Evolutionary conservation across 2,113 vertebrate genomes (phyloP).

Genomic region (Phalacrocorax brasilianus): DNA sequence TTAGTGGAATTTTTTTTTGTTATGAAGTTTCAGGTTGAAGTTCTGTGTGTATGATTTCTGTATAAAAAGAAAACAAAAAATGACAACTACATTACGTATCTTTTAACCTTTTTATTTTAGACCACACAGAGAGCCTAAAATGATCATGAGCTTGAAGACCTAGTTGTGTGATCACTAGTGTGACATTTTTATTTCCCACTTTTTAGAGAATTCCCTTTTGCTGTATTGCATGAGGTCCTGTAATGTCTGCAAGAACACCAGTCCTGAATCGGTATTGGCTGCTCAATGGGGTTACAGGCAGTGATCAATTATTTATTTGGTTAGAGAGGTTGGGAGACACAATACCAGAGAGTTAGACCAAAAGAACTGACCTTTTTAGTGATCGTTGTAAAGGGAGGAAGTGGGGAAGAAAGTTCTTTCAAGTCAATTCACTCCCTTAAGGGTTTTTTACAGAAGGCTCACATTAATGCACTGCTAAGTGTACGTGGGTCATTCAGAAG

Average conservation of each 20-base stretch:
- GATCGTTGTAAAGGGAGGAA: not conserved
- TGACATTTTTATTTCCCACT: slow-evolving; percentile 38
- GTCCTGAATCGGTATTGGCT: not conserved
- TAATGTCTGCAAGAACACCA: slow-evolving; percentile 23
- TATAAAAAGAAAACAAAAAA: slow-evolving; percentile 70
- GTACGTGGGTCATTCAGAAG: not conserved
- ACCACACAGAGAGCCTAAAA: slow-evolving; percentile 42
- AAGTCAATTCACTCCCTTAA: not conserved
- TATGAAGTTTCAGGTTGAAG: slow-evolving; percentile 76
- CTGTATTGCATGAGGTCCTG: slow-evolving; percentile 49
- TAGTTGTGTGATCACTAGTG: slow-evolving; percentile 26
- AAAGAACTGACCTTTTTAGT: not conserved
- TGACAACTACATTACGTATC: slow-evolving; percentile 48
- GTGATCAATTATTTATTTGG: not conserved
- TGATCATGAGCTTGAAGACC: slow-evolving; percentile 32
- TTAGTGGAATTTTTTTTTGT: slow-evolving; percentile 72
- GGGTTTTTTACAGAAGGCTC: not conserved
- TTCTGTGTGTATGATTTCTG: slow-evolving; percentile 79
- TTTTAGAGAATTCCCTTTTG: slow-evolving; percentile 33
- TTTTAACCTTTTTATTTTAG: slow-evolving; percentile 50
- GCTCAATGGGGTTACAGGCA: not conserved
- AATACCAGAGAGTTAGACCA: not conserved
- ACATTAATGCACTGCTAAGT: not conserved
- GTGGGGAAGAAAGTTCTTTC: not conserved
- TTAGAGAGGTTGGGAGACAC: not conserved